phyloP scores from a whole-genome alignment of 2,113 vertebrate genomes.

The Sceloporus tristichus region DNA sequence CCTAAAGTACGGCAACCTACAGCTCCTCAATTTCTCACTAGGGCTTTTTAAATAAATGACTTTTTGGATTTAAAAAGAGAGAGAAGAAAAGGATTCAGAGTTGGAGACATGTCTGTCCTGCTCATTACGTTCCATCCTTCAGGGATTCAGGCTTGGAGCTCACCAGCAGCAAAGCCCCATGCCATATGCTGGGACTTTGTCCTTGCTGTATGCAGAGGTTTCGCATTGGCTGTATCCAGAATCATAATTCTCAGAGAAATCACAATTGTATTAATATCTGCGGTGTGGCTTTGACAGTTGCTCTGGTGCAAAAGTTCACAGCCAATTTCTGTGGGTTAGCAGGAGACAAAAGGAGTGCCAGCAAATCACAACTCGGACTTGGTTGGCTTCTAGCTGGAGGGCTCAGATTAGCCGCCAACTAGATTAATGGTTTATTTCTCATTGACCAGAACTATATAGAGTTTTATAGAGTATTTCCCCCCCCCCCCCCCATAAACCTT shows the following conservation, averaged over 20 bases:
- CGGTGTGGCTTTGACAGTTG: not conserved
- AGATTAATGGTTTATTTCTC: constrained; percentile 50
- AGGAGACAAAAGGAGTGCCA: not conserved
- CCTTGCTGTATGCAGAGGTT: not conserved
- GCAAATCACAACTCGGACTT: not conserved
- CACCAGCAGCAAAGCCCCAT: not conserved
- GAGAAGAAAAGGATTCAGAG: not conserved
- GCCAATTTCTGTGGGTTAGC: not conserved
- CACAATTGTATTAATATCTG: not conserved
- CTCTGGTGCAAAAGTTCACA: not conserved
- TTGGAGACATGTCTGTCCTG: no score
- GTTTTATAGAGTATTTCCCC: not conserved
- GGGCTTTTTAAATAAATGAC: not conserved
- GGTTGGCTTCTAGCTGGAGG: constrained; percentile 15
- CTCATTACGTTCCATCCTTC: not conserved
- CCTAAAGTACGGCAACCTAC: not conserved
- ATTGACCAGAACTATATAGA: constrained; percentile 4
- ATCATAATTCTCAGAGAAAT: not conserved
- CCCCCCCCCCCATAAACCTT: not conserved
- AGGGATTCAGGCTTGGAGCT: not conserved
- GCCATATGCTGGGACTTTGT: not conserved
- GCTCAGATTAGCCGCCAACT: not conserved
- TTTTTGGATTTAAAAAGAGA: not conserved
- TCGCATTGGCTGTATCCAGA: not conserved
- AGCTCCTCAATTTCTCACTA: not conserved